phyloP scores from a whole-genome alignment of 2,797 vertebrate species.

The Hemitrygon akajei region DNA sequence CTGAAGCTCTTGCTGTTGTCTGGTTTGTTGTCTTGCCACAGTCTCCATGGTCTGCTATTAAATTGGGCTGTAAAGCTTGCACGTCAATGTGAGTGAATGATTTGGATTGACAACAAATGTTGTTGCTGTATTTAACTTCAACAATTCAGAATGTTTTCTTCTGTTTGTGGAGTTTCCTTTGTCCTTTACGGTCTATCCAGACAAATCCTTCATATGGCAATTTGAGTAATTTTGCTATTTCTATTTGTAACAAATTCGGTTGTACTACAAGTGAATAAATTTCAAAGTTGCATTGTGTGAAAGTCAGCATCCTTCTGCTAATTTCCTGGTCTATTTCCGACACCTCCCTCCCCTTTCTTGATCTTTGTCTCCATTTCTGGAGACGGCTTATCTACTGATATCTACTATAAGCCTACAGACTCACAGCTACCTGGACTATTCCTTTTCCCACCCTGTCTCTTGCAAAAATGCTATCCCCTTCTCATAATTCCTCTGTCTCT shows the following conservation, averaged over 20 bases:
- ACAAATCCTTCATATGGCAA: not conserved
- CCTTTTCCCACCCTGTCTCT: too few species aligned
- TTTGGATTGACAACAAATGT: not conserved
- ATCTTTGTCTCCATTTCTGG: too few species aligned
- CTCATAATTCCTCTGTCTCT: too few species aligned
- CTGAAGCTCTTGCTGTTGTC: not conserved
- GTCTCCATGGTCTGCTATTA: not conserved
- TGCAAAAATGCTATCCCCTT: too few species aligned
- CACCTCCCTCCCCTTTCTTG: too few species aligned
- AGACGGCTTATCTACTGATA: too few species aligned
- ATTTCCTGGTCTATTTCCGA: too few species aligned
- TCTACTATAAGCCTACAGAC: too few species aligned
- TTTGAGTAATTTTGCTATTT: not conserved
- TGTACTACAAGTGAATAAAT: not conserved
- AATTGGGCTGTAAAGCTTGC: not conserved
- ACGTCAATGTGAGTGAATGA: not conserved
- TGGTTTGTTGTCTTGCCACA: not conserved
- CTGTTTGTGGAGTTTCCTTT: not conserved
- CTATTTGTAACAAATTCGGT: not conserved
- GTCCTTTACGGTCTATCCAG: not conserved
- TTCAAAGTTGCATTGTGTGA: not conserved
- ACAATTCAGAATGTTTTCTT: not conserved
- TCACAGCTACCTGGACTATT: too few species aligned
- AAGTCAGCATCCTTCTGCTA: not conserved
- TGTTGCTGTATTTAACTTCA: not conserved